These are phyloP conservation scores for Lithobates sylvaticus DNA, from an alignment of 2,797 vertebrate genomes.

Conservation along the genomic window DNA sequence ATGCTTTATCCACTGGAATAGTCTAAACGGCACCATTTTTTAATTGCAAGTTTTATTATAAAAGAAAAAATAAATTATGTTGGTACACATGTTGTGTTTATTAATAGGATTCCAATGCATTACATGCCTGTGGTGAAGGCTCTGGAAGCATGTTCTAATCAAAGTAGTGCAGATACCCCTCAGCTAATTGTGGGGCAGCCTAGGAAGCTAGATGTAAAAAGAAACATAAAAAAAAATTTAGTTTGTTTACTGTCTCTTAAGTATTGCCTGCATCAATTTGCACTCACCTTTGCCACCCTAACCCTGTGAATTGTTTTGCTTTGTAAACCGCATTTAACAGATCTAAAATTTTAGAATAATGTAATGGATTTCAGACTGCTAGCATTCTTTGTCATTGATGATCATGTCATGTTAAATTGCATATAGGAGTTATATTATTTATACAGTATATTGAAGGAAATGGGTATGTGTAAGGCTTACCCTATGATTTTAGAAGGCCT, in stretches of 20 bases:
- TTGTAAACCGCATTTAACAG: neutral
- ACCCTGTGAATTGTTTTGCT: neutral
- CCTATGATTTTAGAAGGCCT: neutral
- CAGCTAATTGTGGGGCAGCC: too few relatives aligned
- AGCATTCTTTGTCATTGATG: neutral
- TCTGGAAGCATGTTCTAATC: neutral
- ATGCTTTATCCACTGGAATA: too few relatives aligned
- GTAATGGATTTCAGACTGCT: neutral
- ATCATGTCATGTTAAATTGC: too few relatives aligned
- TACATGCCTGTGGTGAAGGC: neutral
- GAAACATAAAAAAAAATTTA: too few relatives aligned
- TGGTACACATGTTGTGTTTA: neutral
- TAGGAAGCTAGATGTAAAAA: too few relatives aligned
- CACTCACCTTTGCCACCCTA: neutral
- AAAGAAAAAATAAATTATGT: too few relatives aligned
- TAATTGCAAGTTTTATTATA: too few relatives aligned
- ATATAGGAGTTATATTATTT: neutral
- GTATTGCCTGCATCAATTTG: too few relatives aligned
- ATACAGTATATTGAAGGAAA: neutral
- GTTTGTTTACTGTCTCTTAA: too few relatives aligned
- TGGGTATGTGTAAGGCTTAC: neutral
- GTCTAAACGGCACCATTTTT: neutral
- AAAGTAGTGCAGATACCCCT: too few relatives aligned
- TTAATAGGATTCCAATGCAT: neutral
- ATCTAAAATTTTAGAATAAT: neutral